Conservation (phyloP, 2,888 invertebrate species). For the Imbricaverruca yamaguchii region DNA sequence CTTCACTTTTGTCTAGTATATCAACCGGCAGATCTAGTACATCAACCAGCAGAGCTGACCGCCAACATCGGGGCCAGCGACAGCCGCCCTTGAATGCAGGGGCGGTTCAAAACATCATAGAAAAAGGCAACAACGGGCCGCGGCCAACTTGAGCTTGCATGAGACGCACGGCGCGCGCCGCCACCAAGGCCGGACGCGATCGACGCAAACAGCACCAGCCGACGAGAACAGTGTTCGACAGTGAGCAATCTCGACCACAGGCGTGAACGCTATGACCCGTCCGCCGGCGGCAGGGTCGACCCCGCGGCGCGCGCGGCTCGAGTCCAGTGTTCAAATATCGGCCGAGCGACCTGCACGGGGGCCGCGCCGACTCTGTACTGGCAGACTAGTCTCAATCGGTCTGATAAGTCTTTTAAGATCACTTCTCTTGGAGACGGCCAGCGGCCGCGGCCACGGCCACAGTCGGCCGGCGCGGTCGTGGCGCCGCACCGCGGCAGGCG, state of each 20-base stretch:
- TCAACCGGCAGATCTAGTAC: too few relatives aligned
- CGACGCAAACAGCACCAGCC: too few relatives aligned
- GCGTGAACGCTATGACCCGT: neutral
- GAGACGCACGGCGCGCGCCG: neutral
- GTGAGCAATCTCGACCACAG: neutral
- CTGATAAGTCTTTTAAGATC: constrained; percentile 14
- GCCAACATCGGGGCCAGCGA: neutral
- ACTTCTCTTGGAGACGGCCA: constrained; percentile 4
- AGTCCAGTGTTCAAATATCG: neutral
- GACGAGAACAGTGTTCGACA: too few relatives aligned
- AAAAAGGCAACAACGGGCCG: neutral
- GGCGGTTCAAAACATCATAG: neutral
- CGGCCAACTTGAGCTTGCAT: neutral
- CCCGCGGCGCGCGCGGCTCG: neutral
- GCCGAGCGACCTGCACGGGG: neutral
- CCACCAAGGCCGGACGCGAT: neutral
- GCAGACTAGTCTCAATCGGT: neutral
- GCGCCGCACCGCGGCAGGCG: constrained; percentile 7
- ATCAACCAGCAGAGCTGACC: neutral
- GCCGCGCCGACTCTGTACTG: neutral
- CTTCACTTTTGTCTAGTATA: too few relatives aligned
- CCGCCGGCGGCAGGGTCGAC: neutral
- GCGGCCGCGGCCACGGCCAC: neutral
- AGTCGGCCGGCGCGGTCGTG: neutral
- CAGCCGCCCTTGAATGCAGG: neutral